These are phyloP conservation scores for Mormyrops boulengeri DNA, from an alignment of 2,797 vertebrate genomes.

Conservation along the genomic window DNA sequence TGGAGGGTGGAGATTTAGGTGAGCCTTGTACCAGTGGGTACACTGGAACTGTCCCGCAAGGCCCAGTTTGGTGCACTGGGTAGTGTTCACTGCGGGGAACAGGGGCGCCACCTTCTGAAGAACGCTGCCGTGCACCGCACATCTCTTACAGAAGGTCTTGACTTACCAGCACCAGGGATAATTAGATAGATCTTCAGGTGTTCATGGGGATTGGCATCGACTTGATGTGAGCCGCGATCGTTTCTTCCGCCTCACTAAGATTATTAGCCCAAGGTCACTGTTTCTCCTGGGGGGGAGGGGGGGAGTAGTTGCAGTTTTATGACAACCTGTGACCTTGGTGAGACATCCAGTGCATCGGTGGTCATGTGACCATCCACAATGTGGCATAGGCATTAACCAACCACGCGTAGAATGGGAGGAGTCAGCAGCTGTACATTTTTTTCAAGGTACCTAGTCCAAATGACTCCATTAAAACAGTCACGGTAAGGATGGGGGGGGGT, in stretches of 20 bases:
- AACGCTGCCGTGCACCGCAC: not conserved
- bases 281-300: not conserved
- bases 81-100: not conserved
- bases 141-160: not conserved
- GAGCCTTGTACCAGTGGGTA: not conserved
- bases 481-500: not conserved
- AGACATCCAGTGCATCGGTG: not conserved
- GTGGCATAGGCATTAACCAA: not conserved
- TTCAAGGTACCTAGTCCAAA: not conserved
- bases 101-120: not conserved
- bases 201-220: not conserved
- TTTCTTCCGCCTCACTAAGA: not conserved
- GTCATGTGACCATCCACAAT: not conserved
- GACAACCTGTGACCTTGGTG: not conserved
- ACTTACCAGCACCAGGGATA: not conserved
- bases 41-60: not conserved
- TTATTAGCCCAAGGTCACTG: not conserved
- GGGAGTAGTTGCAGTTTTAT: not conserved
- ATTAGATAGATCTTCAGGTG: not conserved
- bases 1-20: not conserved
- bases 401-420: not conserved
- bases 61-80: not conserved
- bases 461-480: not conserved
- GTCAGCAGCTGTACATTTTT: no score
- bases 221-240: not conserved